Base-by-base conservation (phyloP, 1,140 invertebrate species). In the Bombus waltoni region DNA sequence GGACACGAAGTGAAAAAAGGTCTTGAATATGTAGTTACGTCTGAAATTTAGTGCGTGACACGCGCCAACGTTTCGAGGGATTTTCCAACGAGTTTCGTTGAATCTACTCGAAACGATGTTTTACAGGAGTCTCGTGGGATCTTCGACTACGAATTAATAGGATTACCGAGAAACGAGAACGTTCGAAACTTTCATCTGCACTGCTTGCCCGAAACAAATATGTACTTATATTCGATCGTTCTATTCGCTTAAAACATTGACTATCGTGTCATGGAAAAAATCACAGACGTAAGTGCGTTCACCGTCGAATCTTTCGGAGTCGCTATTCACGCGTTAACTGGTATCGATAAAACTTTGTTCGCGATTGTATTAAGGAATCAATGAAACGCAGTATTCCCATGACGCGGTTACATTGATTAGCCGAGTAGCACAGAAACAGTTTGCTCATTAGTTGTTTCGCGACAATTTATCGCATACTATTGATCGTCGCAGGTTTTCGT, bases 21-120 rank as follows among this genome's bases (percentile, higher is more conserved):
- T 70, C 74, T 74, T 83, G 79, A 81, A 72, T 18, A 53, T 62
- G n/a, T 32, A 73, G n/a, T 81, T 81, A 73, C 68, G n/a, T 42
- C 22, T 44, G 66, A n/a, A 22, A n/a, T 72, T 70, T 62, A 28
- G 47, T 25, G 42, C 40, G 53, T 15, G 44, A 40, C 32, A 38
- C 18, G 8, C 13, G 18, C 8, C 35, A 66, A 15, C 47, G 18
- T 47, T 65, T 53, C 28, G 38, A 71, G 25, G 71, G 71, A 73
- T 73, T 22, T n/a, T 10, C 40, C n/a, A 68, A 35, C 13, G 32
- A 22, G 35, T 38, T 38, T 25, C 9, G 32, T 38, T 3, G 40
- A 44, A 44, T 44, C 42, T 9, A 10, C 71, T 42, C 40, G 40
- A n/a, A 10, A 44, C 71, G 28, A 32, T 10, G 73, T 75, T 53